Evolutionary conservation across 2,888 invertebrate species (phyloP).

Genomic region (Lepidochitona cinerea): DNA sequence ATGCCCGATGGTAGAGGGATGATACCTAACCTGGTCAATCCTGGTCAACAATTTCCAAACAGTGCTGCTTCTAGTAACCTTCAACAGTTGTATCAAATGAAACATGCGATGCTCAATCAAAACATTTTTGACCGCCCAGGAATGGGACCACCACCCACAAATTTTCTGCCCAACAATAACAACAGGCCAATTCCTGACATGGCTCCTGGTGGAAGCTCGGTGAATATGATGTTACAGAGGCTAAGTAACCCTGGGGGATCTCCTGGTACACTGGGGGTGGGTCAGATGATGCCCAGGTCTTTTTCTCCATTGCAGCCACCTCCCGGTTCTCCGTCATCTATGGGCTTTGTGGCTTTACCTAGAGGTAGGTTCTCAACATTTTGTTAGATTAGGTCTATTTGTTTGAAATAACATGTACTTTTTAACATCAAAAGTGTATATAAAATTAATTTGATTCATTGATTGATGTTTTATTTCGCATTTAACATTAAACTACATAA

Average conservation of each 20-base stretch:
- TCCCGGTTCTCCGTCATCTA: conserved; percentile 63
- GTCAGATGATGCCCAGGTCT: conserved; percentile 39
- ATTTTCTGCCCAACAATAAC: background rate
- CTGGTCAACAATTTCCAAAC: background rate
- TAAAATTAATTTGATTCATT: no score
- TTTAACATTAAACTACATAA: no score
- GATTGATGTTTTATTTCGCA: no score
- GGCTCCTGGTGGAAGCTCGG: background rate
- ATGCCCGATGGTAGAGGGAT: background rate
- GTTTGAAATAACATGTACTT: no score
- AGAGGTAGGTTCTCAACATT: conserved; percentile 59
- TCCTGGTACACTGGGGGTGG: background rate
- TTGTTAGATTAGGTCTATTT: no score
- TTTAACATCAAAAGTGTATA: no score
- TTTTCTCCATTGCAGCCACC: conserved; percentile 53
- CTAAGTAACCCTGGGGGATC: background rate
- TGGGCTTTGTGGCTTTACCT: conserved; percentile 55
- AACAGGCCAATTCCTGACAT: background rate
- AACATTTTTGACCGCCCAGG: background rate
- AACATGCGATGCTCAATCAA: background rate
- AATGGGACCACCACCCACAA: background rate
- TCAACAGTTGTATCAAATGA: conserved; percentile 18
- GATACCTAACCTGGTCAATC: background rate
- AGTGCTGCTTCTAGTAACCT: conserved; percentile 13
- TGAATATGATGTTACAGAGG: conserved; percentile 1